These are phyloP conservation scores for Lobophora halterata DNA, from an alignment of 2,888 invertebrate genomes.

Conservation along the genomic window DNA sequence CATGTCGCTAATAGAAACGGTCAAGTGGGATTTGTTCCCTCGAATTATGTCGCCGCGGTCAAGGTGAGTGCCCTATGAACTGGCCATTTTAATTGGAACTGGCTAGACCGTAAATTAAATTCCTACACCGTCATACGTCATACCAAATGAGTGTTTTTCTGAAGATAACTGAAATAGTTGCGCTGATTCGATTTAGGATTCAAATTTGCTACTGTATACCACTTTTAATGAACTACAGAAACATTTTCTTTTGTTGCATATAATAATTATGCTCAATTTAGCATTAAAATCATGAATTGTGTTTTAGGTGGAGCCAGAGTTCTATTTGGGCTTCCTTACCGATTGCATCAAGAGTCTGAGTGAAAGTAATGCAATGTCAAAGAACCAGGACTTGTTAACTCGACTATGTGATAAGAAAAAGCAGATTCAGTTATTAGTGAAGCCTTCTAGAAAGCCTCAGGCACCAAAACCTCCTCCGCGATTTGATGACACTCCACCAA, in stretches of 20 bases:
- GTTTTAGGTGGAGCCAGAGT: slow-evolving; percentile 84
- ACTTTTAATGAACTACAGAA: too few relatives aligned
- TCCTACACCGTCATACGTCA: too few relatives aligned
- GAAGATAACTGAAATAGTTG: too few relatives aligned
- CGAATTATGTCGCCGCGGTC: slow-evolving; percentile 90
- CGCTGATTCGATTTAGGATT: too few relatives aligned
- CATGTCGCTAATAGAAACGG: slow-evolving; percentile 91
- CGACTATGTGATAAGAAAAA: slow-evolving; percentile 84
- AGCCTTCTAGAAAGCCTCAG: slow-evolving; percentile 57
- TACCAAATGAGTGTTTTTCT: too few relatives aligned
- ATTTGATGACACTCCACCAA: slow-evolving; percentile 69
- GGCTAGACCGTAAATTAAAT: too few relatives aligned
- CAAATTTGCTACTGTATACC: too few relatives aligned
- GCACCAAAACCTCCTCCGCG: slow-evolving; percentile 72
- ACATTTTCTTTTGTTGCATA: too few relatives aligned
- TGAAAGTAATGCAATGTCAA: slow-evolving; percentile 64
- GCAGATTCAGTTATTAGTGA: slow-evolving; percentile 71
- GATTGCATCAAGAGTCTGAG: slow-evolving; percentile 83
- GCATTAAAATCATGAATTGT: slow-evolving; percentile 4
- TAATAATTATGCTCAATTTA: too few relatives aligned
- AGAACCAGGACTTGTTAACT: slow-evolving; percentile 83
- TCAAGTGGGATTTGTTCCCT: slow-evolving; percentile 92
- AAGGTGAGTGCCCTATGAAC: slow-evolving; percentile 78
- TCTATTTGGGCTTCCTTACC: slow-evolving; percentile 85
- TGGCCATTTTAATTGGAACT: slow-evolving; percentile 30